Base-by-base conservation (phyloP, 2,888 invertebrate genomes). In the Chymomyza caudatula region DNA sequence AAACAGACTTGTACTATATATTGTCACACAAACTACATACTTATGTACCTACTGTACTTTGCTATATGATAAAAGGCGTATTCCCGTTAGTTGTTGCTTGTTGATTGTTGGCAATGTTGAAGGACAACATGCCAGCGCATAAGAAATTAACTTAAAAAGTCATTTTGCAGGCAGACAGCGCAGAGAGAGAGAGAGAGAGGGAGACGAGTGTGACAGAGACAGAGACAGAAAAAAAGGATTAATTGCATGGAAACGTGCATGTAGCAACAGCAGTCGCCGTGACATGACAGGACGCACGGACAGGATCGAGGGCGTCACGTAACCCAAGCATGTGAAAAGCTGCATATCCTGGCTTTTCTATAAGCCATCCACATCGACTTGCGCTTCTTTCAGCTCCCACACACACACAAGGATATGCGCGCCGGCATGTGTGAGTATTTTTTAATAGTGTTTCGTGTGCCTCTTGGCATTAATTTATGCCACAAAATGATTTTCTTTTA, bases 401-500 rank as follows among this genome's bases (percentile, higher is more conserved):
- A 11, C 29, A 11, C 11, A 11, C 5, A 19, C 47, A 47, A 19
- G 47, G 15, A 13, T 52, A 19, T 54, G 42, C 13, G 60, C 52
- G 56, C 66, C 66, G 64, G 70, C 75, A 66, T 78, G 73, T 73
- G 70, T 72, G 86, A 77, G 78, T 75, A 85, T 86, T 87, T 83
- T 87, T 87, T 88, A 87, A 87, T 87, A 87, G 88, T 87, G 87
- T 88, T 87, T 85, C 88, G 85, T 88, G 79, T 88, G 87, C 87
- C 87, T 87, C 74, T 79, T 75, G 87, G 87, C 82, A 81, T 88
- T 88, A 88, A 88, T 88, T 88, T 88, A 88, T 88, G 88, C 88
- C 87, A 87, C 88, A 88, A 88, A 88, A 88, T 88, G 80, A 88
- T 88, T 88, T 88, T 87, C 88, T 86, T 88, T 81, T 81, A 84